Conservation (phyloP, 2,113 vertebrate genomes). For the Oriolus oriolus region DNA sequence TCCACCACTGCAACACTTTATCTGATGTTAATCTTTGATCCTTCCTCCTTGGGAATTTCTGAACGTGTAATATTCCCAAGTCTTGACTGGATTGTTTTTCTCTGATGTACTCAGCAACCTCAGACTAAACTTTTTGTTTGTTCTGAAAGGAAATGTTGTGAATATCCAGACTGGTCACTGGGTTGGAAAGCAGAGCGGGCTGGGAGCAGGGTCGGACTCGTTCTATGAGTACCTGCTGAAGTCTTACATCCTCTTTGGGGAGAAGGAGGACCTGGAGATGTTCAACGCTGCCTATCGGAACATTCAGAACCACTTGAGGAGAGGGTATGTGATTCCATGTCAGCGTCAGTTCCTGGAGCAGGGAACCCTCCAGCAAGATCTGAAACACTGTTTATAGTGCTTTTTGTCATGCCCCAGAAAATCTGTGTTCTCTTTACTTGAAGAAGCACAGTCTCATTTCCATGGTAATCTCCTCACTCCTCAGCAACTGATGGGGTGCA, state of each 20-base stretch:
- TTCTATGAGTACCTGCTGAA: constrained; percentile 98
- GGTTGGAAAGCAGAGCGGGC: constrained; percentile 95
- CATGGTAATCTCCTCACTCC: neutral
- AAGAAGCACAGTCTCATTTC: neutral
- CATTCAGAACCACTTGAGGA: constrained; percentile 91
- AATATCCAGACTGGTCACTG: constrained; percentile 98
- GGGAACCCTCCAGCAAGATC: neutral
- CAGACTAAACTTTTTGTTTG: neutral
- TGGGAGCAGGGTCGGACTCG: constrained; percentile 94
- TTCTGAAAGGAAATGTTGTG: constrained; percentile 87
- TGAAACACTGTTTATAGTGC: neutral
- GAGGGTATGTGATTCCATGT: constrained; percentile 82
- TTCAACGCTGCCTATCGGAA: constrained; percentile 89
- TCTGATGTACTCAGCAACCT: neutral
- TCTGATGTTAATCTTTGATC: neutral
- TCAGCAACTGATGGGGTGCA: neutral
- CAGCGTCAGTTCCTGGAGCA: neutral
- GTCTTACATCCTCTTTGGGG: constrained; percentile 96
- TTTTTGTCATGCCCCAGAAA: neutral
- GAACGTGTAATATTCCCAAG: neutral
- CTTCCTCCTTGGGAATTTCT: neutral
- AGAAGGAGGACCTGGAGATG: constrained; percentile 92
- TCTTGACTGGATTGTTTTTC: neutral
- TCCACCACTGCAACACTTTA: neutral
- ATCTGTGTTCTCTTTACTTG: neutral